These are phyloP conservation scores for Typhlichthys eigenmanni DNA, from an alignment of 2,797 vertebrate species.

Conservation along the genomic window DNA sequence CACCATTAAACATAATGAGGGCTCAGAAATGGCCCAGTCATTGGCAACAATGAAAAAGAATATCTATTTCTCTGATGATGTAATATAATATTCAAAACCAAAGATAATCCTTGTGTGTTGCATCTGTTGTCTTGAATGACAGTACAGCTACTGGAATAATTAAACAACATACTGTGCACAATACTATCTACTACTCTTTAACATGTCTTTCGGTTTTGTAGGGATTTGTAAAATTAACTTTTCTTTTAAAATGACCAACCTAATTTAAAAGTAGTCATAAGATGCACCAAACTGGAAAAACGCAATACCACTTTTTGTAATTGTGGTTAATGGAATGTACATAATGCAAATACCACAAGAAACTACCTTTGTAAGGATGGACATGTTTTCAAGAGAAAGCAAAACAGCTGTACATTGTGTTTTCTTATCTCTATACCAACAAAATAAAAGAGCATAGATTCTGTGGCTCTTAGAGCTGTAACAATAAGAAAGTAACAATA, in stretches of 20 bases:
- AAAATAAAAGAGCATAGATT: not conserved
- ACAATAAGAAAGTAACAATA: constrained; percentile 11
- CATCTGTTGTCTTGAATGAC: constrained; percentile 7
- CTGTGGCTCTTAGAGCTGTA: not conserved
- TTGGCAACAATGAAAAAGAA: constrained; percentile 67
- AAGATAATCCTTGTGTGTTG: constrained; percentile 20
- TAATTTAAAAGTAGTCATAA: too few species aligned
- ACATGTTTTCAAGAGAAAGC: not conserved
- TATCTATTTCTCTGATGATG: constrained; percentile 63
- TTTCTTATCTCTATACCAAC: not conserved
- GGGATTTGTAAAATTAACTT: too few species aligned
- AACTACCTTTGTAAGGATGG: not conserved
- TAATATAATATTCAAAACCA: constrained; percentile 40
- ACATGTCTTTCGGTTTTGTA: too few species aligned
- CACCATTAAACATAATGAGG: constrained; percentile 81
- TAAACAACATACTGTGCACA: too few species aligned
- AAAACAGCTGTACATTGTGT: too few species aligned
- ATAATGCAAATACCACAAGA: too few species aligned
- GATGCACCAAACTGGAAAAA: too few species aligned
- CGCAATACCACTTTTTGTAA: too few species aligned
- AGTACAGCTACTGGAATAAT: not conserved
- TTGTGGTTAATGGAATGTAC: too few species aligned
- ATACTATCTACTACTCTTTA: too few species aligned
- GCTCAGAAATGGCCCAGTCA: constrained; percentile 68
- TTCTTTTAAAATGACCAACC: too few species aligned